A percentile compares a stretch with the other conserved stretches of the same genome.
Conservation (phyloP, 92 coral and sea anemone species). For the Nematostella vectensis region DNA sequence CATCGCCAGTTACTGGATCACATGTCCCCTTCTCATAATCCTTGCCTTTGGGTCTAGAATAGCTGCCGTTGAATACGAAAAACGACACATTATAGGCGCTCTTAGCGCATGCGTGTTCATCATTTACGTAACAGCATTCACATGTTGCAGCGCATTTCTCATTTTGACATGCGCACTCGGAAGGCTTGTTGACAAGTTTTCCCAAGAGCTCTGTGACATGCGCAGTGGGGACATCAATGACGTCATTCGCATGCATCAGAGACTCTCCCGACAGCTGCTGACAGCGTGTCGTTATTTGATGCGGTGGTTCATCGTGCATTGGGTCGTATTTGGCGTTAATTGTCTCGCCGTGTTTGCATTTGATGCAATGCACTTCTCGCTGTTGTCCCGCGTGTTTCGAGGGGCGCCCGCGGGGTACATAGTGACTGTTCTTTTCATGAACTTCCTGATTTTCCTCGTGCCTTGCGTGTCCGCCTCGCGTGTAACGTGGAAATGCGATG, state of each 20-base stretch:
- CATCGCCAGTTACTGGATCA: conserved; percentile 1
- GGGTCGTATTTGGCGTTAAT: conserved; percentile 10
- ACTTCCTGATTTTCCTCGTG: conserved; percentile 1
- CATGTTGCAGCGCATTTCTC: conserved; percentile 4
- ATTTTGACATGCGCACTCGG: conserved; percentile 14
- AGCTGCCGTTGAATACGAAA: background rate
- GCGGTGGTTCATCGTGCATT: conserved; percentile 9
- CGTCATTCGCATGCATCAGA: conserved; percentile 8
- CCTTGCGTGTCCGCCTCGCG: conserved; percentile 10
- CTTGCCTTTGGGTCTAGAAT: conserved; percentile 1
- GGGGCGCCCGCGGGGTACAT: conserved; percentile 3
- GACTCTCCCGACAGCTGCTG: background rate
- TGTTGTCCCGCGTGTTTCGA: conserved; percentile 1
- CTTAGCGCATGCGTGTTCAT: background rate
- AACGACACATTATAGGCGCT: conserved; percentile 1
- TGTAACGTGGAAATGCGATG: conserved; percentile 19
- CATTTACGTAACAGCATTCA: conserved; percentile 11
- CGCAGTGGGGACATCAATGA: conserved; percentile 4
- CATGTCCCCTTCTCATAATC: background rate
- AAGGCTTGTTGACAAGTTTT: background rate
- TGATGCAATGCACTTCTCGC: conserved; percentile 2
- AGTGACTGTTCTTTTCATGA: background rate
- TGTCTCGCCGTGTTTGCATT: conserved; percentile 11
- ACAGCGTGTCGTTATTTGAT: conserved; percentile 2
- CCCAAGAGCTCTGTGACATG: conserved; percentile 3